Base-by-base conservation (phyloP, 2,113 vertebrate genomes). In the Menidia beryllina region DNA sequence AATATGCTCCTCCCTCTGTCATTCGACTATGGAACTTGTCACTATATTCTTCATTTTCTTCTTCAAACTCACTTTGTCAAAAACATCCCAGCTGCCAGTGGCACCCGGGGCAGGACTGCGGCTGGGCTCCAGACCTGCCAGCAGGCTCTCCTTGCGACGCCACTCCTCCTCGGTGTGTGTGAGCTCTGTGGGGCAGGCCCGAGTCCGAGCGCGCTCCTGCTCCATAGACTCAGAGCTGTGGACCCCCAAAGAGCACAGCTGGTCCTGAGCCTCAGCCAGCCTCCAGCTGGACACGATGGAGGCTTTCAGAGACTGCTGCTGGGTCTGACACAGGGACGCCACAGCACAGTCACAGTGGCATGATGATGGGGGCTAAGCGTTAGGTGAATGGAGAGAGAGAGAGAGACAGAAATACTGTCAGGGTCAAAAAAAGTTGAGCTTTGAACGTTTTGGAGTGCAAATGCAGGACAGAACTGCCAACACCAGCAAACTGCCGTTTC, bases 221-320 rank as follows among this genome's bases (percentile, higher is more conserved):
- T 98, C 96, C 15, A 90, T 57, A 12, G 97, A 98, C 86, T 99
- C 98, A 0, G 96, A 96, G 86, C 97, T 95, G 90, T 99, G 96
- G 71, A 99, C 93, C 21, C 94, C 96, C 75, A 99, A 91, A 65
- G 92, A 96, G 63, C 94, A 94, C 10, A 99, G 92, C 90, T 95
- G 97, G 74, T 98, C 95, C 89, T 99, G 96, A n/a, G 96, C 96
- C 89, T 98, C 98, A 39, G 95, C 97, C 61, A 99, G 92, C 68
- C 94, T 96, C 98, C 97, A 99, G 23, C 94, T 95, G 79, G 95
- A 96, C 11, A 95, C 94, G 63, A 98, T 93, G 19, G 97, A 97
- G 68, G 94, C 96, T 81, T 97, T 96, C 73, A 96, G 91, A 61
- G 95, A 95, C 69, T 93, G 95, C 90, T 95, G 95, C 87, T 97